Base-by-base conservation (phyloP, 1,140 invertebrate genomes). In the Drosophila pandora region DNA sequence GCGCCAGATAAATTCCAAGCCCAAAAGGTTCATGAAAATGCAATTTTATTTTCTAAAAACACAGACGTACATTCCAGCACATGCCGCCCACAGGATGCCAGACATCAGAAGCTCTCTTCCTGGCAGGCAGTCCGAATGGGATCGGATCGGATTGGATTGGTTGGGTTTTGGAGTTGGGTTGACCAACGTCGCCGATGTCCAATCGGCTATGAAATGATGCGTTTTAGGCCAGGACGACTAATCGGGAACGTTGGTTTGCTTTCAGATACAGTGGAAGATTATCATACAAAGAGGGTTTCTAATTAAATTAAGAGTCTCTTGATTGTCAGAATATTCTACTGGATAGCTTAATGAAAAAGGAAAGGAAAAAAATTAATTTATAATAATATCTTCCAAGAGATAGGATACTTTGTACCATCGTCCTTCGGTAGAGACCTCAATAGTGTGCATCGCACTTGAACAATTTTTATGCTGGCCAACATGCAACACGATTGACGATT, bases 21-120 rank as follows among this genome's bases (percentile, higher is more conserved):
- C 67, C 72, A 72, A 76, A 89, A 79, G 84, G 84, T 89, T 89
- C 84, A 89, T 89, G 84, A 89, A 89, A 89, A 89, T 89, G 84
- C 84, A 89, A 89, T 89, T 89, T 89, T 89, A 89, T 89, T 89
- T 89, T 90, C 80, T 87, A 85, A 84, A 73, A 83, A 82, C 79
- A 88, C 70, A 87, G 59, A 79, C 76, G 67, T 75, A 79, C 75
- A 87, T 79, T 76, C 60, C 63, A 39, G 23, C 39, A 30, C 65
- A 69, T 49, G 32, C 67, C 67, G 52, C 67, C 67, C 67, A 68
- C 67, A 56, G 63, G 64, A 57, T 57, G 6, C 49, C 64, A 67
- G 64, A 65, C 41, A 68, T 54, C 65, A 68, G 62, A 57, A 34
- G 23, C 63, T 39, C 62, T 55, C 65, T 68, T 75, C 60, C 71